Evolutionary conservation across 2,797 vertebrate species (phyloP).

Genomic region (Megaceryle alcyon): DNA sequence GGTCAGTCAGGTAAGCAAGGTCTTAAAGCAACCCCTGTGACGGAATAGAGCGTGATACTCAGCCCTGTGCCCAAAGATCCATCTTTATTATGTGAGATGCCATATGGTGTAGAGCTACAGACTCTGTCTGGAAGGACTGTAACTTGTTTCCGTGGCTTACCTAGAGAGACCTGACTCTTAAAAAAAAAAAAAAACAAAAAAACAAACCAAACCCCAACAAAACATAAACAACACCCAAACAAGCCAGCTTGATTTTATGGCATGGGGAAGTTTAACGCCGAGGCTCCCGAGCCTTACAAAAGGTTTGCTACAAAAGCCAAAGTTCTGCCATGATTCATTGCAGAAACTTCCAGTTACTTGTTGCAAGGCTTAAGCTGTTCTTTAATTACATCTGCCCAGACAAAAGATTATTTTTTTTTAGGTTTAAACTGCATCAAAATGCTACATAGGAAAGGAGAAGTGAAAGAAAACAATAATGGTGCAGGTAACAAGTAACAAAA

Average conservation of each 20-base stretch:
- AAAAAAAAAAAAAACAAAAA: neutral
- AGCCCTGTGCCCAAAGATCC: neutral
- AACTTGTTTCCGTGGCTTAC: neutral
- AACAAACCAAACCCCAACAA: too few species aligned
- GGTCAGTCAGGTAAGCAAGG: conserved; percentile 92
- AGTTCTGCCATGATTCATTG: neutral
- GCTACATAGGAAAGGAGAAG: neutral
- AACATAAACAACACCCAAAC: neutral
- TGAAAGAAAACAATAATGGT: neutral
- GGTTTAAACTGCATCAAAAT: neutral
- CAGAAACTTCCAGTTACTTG: conserved; percentile 22
- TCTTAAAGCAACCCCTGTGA: neutral
- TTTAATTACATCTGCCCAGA: neutral
- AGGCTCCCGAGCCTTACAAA: neutral
- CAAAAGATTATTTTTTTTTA: neutral
- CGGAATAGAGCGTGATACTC: neutral
- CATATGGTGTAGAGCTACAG: neutral
- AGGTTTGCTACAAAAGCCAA: neutral
- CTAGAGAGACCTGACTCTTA: neutral
- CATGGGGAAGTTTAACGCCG: neutral
- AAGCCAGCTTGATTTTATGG: neutral
- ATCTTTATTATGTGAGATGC: neutral
- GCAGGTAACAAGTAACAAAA: neutral
- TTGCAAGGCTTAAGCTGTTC: neutral
- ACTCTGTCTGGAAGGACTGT: neutral